phyloP scores from a whole-genome alignment of 2,888 invertebrate genomes.

The Lagria hirta region DNA sequence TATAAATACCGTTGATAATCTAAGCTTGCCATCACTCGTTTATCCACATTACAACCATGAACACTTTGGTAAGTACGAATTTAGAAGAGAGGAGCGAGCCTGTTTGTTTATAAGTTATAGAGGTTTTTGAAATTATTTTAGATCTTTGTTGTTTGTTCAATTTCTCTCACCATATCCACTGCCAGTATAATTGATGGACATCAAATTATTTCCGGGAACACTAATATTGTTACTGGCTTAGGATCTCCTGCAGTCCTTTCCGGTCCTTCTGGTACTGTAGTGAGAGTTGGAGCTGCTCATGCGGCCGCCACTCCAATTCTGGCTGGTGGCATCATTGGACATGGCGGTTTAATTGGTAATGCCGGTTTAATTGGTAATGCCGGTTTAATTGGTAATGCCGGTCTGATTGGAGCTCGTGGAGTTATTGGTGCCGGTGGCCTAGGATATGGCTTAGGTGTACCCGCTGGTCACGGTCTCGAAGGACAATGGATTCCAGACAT shows the following conservation, averaged over 20 bases:
- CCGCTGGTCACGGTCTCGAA: conserved; percentile 31
- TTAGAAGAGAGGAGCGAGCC: too few species aligned
- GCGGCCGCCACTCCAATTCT: conserved; percentile 3
- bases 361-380: conserved; percentile 2
- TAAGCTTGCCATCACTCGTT: conserved; percentile 22
- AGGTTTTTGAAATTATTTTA: too few species aligned
- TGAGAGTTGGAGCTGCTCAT: conserved; percentile 10
- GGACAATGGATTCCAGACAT: conserved; percentile 44
- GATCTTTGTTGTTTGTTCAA: conserved; percentile 17
- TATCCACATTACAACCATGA: conserved; percentile 24
- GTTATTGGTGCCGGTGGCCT: conserved; percentile 1
- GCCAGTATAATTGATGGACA: conserved; percentile 20
- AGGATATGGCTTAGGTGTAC: conserved; percentile 5
- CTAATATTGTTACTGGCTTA: conserved; percentile 15
- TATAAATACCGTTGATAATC: too few species aligned
- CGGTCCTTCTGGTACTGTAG: conserved; percentile 20
- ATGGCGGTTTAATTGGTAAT: conserved; percentile 13
- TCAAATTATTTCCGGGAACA: conserved; percentile 12
- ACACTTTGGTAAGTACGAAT: conserved; percentile 27
- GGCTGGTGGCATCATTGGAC: conserved; percentile 10
- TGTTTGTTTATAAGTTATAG: too few species aligned
- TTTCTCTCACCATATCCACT: conserved; percentile 18
- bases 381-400: too few species aligned
- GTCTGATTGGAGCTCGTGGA: too few species aligned
- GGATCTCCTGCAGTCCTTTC: conserved; percentile 15